Percentiles rank a stretch among this genome's conserved stretches.
Evolutionary conservation across 2,113 vertebrate species (phyloP).

Genomic region (Fregetta grallaria): DNA sequence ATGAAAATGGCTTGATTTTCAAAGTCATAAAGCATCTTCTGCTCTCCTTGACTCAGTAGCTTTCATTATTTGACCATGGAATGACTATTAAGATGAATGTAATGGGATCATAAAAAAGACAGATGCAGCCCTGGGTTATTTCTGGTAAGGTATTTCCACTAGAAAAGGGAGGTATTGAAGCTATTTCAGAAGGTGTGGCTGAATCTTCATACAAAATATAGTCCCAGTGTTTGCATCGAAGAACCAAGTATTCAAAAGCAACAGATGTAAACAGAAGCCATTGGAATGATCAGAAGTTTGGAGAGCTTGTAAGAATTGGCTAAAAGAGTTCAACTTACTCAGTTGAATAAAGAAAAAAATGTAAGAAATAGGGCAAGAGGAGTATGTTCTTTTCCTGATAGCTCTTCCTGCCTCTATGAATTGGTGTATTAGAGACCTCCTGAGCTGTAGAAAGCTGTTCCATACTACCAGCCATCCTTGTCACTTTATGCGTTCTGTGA

Average conservation of each 20-base stretch:
- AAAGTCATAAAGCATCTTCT: background rate
- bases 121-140: background rate
- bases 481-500: background rate
- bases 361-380: background rate
- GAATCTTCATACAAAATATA: background rate
- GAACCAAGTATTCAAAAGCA: background rate
- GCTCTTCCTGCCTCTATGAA: background rate
- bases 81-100: background rate
- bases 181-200: background rate
- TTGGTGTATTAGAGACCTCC: background rate
- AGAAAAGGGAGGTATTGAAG: background rate
- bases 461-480: background rate
- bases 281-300: background rate
- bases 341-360: background rate
- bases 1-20: background rate
- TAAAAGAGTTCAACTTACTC: background rate
- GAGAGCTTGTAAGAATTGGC: background rate
- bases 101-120: background rate
- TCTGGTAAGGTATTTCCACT: background rate
- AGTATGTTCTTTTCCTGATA: background rate
- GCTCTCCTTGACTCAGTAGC: background rate
- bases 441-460: background rate
- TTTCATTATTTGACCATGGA: constrained; percentile 25
- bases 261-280: background rate
- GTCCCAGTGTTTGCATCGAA: background rate